Base-by-base conservation (phyloP, 2,113 vertebrate genomes). In the Tyto alba region DNA sequence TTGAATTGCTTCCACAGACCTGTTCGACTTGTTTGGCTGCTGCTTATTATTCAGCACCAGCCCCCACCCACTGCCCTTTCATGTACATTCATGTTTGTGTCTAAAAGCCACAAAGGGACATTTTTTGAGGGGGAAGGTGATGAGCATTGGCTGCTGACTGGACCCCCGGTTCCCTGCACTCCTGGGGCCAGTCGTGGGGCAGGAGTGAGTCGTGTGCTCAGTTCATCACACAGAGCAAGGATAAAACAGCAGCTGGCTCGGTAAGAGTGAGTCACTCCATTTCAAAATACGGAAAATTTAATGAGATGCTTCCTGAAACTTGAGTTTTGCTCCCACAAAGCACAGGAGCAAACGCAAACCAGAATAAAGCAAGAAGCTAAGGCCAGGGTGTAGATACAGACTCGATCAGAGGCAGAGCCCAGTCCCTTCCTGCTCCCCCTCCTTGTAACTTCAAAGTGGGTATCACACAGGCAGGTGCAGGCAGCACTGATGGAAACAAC, bases 21-120 rank as follows among this genome's bases (percentile, higher is more conserved):
- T 90, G 97, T 76, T 89, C 21, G 5, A 98, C 97, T 96, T 62
- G 98, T 97, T 97, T 55, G 95, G 84, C 85, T 38, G 56, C 91
- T 95, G 68, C 27, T 97, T 91, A 94, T 97, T 91, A 96, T 88
- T 97, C 91, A 86, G 86, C 82, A 93, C 92, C 45, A 77, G 6
- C 79, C 91, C 77, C 92, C 97, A 78, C 96, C 91, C 95, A 89
- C 94, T 95, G 78, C 81, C 60, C 66, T 88, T 95, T 96, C 92
- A 81, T 88, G 93, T 95, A 59, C 52, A 5, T 74, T 94, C 92
- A 22, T 85, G 84, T 76, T 87, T 95, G 64, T 59, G 67, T 85
- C 64, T 89, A 81, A 85, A 91, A 91, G 82, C 55, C 85, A 86
- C 60, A 88, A 96, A 96, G 63, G 90, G 95, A 77, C 92, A 80